These are phyloP conservation scores for Galerucella pusilla DNA, from an alignment of 2,888 invertebrate genomes.

Conservation along the genomic window DNA sequence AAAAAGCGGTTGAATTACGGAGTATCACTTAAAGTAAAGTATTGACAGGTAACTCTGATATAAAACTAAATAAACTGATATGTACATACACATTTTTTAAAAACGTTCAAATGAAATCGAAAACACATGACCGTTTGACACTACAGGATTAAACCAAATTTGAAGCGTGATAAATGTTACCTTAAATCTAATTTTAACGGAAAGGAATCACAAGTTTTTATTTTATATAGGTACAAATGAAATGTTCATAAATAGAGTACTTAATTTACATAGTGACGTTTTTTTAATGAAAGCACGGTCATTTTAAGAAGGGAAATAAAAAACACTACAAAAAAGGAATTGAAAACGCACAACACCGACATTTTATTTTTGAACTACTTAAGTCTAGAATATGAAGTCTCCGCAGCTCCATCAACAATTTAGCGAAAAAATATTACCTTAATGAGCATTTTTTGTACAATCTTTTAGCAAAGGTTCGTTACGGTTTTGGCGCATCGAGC, in stretches of 20 bases:
- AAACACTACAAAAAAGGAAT: neutral
- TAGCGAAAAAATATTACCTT: too few relatives aligned
- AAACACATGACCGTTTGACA: constrained; percentile 20
- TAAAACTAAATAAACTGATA: constrained; percentile 32
- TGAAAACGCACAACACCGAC: neutral
- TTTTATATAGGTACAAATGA: neutral
- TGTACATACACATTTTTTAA: constrained; percentile 21
- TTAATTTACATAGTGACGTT: neutral
- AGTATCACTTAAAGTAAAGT: constrained; percentile 28
- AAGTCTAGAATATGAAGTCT: neutral
- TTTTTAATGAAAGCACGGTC: neutral
- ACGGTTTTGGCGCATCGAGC: too few relatives aligned
- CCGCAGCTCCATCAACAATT: neutral
- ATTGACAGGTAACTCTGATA: constrained; percentile 30
- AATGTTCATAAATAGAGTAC: neutral
- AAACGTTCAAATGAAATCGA: constrained; percentile 12
- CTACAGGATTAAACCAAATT: constrained; percentile 11
- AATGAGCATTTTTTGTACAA: too few relatives aligned
- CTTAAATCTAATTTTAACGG: too few relatives aligned
- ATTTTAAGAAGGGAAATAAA: neutral
- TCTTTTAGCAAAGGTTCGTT: too few relatives aligned
- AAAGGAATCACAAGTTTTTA: neutral
- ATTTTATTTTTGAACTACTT: neutral
- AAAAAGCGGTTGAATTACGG: constrained; percentile 18
- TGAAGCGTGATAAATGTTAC: neutral